Base-by-base conservation (phyloP, 1,140 invertebrate species). In the Babylonia areolata region DNA sequence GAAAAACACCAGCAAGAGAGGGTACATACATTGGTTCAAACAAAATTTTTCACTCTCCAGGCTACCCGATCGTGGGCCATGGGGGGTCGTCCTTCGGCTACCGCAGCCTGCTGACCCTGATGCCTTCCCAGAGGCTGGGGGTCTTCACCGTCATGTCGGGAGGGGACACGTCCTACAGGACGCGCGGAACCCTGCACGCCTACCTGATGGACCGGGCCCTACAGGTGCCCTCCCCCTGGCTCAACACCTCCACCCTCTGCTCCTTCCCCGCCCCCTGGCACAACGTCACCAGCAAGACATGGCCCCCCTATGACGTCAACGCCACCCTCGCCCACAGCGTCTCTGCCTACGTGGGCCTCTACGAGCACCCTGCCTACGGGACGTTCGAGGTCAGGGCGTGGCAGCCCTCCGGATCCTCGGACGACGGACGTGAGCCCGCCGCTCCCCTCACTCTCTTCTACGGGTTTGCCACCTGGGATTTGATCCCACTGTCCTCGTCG, bases 71-170 rank as follows among this genome's bases (percentile, higher is more conserved):
- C 31, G 31, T 90, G 33, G 80, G 85, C 20, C 90, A 91, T 85
- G 87, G 86, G 33, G 90, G 90, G 33, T 89, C 89, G 17, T 90
- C 89, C 40, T 87, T 23, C 64, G 90, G 90, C 12, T 91, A 89
- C 81, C 85, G 88, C 35, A 87, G 86, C 2, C 35, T 91, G 3
- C 35, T 90, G 2, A 88, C 88, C 0, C 77, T 91, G 35, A 9
- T 90, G 0, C 90, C 90, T n/a, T 81, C 84, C 31, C 69, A 85
- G 20, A 87, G 88, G n/a, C 23, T 91, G 17, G 90, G 90, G 3
- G 85, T 90, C 5, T 91, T 91, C 81, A 88, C 82, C 35, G 80
- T 78, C 39, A 86, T 89, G 88, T 88, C 86, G 9, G 90, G 90
- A 5, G 69, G 84, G 15, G 90, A 91, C 51, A 80, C 81, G 23